A percentile compares a stretch with the other conserved stretches of the same genome.
Conservation (phyloP, 1,140 invertebrate genomes). For the Lamellibrachia luymesi region DNA sequence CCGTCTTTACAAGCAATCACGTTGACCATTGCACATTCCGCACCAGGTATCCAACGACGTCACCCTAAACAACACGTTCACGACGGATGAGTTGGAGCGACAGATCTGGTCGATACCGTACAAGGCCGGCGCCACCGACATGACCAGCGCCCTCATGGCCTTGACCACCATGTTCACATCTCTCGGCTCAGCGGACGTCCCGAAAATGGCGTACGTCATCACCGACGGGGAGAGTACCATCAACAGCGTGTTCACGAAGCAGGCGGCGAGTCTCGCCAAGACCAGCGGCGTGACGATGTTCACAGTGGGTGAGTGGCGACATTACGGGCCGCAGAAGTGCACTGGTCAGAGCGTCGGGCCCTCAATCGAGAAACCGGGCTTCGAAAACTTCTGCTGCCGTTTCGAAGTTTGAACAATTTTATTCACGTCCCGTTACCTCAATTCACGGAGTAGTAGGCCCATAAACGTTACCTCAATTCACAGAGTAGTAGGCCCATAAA, state of each 20-base stretch:
- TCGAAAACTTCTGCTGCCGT: too few species aligned
- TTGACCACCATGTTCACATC: neutral
- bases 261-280: neutral
- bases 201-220: neutral
- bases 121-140: neutral
- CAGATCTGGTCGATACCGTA: neutral
- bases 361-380: too few species aligned
- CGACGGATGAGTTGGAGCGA: neutral
- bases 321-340: neutral
- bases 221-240: neutral
- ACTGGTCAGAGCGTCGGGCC: too few species aligned
- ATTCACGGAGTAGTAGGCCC: too few species aligned
- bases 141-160: neutral
- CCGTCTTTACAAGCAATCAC: neutral
- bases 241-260: neutral
- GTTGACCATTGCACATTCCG: neutral
- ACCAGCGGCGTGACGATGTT: neutral
- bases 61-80: neutral
- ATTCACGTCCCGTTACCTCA: too few species aligned
- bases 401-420: too few species aligned
- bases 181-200: neutral
- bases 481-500: too few species aligned
- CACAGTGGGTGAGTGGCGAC: neutral
- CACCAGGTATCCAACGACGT: neutral
- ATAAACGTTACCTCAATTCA: too few species aligned